Evolutionary conservation across 2,113 vertebrate species (phyloP).

Genomic region (Eidolon helvum): DNA sequence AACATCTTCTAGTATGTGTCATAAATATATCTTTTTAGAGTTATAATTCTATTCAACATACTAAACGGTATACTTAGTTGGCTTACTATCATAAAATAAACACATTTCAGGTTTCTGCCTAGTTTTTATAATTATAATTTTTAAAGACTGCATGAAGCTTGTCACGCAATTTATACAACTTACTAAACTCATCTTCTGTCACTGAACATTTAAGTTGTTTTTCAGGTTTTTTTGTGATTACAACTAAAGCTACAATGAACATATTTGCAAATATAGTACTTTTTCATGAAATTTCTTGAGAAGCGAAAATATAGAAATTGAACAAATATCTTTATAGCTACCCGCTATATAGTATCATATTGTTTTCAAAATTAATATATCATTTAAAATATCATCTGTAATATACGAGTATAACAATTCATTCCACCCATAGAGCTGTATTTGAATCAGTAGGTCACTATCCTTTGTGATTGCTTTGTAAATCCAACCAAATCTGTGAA

Average conservation of each 20-base stretch:
- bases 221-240: not conserved
- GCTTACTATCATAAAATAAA: constrained; percentile 3
- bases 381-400: not conserved
- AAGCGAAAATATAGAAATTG: not conserved
- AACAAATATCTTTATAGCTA: not conserved
- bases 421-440: not conserved
- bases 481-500: not conserved
- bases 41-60: not conserved
- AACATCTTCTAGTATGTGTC: not conserved
- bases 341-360: not conserved
- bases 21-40: not conserved
- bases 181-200: not conserved
- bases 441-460: not conserved
- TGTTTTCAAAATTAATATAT: not conserved
- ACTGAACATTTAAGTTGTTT: not conserved
- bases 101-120: not conserved
- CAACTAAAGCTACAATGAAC: not conserved
- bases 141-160: not conserved
- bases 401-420: not conserved
- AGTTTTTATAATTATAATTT: not conserved
- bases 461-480: not conserved
- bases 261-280: not conserved
- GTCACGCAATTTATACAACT: not conserved
- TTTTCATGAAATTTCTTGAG: not conserved
- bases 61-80: not conserved